A percentile compares a stretch with the other conserved stretches of the same genome.
Evolutionary conservation across 2,888 invertebrate species (phyloP).

Genomic region (Abrostola tripartita): DNA sequence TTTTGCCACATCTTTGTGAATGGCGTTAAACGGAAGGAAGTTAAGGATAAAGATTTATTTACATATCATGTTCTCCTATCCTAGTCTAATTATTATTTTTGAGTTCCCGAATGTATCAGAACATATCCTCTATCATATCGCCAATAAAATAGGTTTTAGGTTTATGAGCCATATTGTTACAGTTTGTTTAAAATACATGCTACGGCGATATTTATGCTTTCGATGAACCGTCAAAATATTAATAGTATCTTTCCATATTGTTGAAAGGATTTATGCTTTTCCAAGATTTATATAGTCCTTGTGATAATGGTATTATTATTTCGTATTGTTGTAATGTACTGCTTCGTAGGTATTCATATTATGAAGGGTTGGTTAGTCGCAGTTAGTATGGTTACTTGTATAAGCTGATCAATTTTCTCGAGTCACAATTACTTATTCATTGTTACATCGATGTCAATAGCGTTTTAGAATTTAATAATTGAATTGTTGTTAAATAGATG

Average conservation of each 20-base stretch:
- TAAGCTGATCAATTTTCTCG: constrained; percentile 10
- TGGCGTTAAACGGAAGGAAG: constrained; percentile 56
- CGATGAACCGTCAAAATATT: constrained; percentile 63
- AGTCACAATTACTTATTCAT: constrained; percentile 10
- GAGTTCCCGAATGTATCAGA: constrained; percentile 40
- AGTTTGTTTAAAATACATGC: constrained; percentile 63
- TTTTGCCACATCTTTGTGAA: constrained; percentile 55
- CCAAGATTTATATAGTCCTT: constrained; percentile 50
- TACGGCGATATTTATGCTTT: constrained; percentile 61
- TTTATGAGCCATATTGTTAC: constrained; percentile 66
- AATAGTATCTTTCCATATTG: constrained; percentile 50
- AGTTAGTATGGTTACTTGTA: constrained; percentile 4
- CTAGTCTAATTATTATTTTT: constrained; percentile 48
- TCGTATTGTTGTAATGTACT: constrained; percentile 16
- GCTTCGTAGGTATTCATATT: constrained; percentile 28
- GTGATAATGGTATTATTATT: constrained; percentile 49
- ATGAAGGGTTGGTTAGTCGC: constrained; percentile 19
- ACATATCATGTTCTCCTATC: constrained; percentile 63
- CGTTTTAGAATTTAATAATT: constrained; percentile 15
- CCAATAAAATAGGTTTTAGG: constrained; percentile 67
- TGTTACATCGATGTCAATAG: constrained; percentile 37
- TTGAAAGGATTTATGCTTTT: constrained; percentile 47
- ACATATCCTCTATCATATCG: constrained; percentile 80
- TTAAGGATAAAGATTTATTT: constrained; percentile 56
- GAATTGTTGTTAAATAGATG: constrained; percentile 24